A percentile compares a stretch with the other conserved stretches of the same genome.
Evolutionary conservation across 2,113 vertebrate genomes (phyloP).

Genomic region (Heteronetta atricapilla): DNA sequence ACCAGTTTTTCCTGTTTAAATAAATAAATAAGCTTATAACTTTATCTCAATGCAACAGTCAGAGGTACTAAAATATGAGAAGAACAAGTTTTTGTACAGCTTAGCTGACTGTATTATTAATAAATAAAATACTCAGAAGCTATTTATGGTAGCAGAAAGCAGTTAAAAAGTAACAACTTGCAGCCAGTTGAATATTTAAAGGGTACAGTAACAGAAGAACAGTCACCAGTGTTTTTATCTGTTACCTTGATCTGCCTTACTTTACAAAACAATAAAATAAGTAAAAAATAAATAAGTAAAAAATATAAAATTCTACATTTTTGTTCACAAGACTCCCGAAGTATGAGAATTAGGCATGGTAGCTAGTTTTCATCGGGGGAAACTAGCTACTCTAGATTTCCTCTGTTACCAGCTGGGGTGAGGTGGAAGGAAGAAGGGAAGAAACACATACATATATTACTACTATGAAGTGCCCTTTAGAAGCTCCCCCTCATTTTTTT

Average conservation of each 20-base stretch:
- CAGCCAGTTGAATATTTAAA: not conserved
- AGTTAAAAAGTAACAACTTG: not conserved
- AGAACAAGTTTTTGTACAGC: not conserved
- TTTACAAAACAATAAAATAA: not conserved
- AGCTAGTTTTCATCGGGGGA: not conserved
- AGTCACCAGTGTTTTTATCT: not conserved
- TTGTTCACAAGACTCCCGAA: not conserved
- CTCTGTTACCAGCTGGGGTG: not conserved
- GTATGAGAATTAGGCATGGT: not conserved
- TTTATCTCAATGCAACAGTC: not conserved
- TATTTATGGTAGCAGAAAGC: not conserved
- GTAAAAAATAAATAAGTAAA: not conserved
- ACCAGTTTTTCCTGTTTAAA: conserved; percentile 92
- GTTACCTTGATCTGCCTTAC: not conserved
- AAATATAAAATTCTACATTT: not conserved
- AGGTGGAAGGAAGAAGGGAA: not conserved
- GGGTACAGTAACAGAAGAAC: not conserved
- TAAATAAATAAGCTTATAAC: not conserved
- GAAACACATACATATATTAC: not conserved
- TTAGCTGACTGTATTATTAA: not conserved
- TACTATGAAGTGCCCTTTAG: not conserved
- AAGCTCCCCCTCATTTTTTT: not conserved
- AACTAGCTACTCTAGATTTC: not conserved
- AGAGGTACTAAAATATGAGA: not conserved
- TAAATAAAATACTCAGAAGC: not conserved